Base-by-base conservation (phyloP, 2,888 invertebrate species). In the Cephus sareptanus region DNA sequence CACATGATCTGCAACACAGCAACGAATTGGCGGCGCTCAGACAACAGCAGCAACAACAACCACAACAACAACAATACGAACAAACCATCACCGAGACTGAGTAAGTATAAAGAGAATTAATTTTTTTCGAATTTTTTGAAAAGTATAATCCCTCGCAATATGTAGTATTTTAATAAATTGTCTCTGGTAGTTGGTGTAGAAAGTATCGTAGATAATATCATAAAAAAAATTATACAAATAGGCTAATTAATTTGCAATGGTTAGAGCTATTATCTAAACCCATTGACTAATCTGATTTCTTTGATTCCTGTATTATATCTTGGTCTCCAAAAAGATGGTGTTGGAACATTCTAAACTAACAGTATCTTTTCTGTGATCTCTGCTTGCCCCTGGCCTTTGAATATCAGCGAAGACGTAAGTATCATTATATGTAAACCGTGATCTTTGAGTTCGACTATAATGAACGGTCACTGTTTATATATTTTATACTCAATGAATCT, bases 1-100 rank as follows among this genome's bases (percentile, higher is more conserved):
- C 89, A 6, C 91, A 91, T 71, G 91, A 91, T 83, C 81, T 91
- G 30, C 91, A 91, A 76, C 79, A 79, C 68, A 90, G 91, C 80
- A 91, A 90, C 79, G 91, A 90, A 77, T 91, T 91, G 79, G 79
- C 91, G 31, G 90, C 91, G 4, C 89, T 90, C 1, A 81, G 91
- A 34, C 87, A 90, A 73, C 88, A 86, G 11, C 89, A 87, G 35
- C 82, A 88, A n/a, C 88, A 87, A 69, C 86, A 85, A 37, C 37
- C 12, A 15, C 89, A 87, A 34, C 84, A 86, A 73, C 85, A 88
- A 76, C 90, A 90, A 75, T 90, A 90, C 79, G 89, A 91, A 78
- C 90, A 90, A 40, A 91, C 91, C 30, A 91, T 91, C 75, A 88
- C 89, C 0, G 91, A 91, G 84, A 90, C 91, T 79, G 91, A 91